A percentile compares a stretch with the other conserved stretches of the same genome.
Conservation (phyloP, 2,888 invertebrate species). For the Aelia acuminata region DNA sequence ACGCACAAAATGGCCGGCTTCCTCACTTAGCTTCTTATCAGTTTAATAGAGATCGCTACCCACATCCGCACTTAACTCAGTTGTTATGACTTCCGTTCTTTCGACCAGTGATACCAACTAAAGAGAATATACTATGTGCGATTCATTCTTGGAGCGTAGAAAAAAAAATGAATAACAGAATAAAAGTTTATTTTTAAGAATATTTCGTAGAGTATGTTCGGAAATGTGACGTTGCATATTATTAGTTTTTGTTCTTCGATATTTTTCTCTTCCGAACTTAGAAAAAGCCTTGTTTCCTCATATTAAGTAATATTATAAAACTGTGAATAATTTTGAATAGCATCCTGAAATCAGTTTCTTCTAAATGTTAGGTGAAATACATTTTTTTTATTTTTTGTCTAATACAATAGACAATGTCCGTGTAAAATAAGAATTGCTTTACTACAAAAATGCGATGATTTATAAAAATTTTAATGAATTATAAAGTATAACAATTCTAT, state of each 20-base stretch:
- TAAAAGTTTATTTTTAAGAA: neutral
- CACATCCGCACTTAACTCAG: conserved; percentile 46
- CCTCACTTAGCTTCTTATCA: conserved; percentile 40
- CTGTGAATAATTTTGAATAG: conserved; percentile 19
- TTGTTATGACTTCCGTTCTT: conserved; percentile 48
- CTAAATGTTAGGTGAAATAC: neutral
- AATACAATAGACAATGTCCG: neutral
- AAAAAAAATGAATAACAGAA: neutral
- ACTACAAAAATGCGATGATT: neutral
- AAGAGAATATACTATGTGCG: neutral
- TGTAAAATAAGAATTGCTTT: neutral
- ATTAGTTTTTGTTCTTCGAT: neutral
- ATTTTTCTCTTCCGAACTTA: neutral
- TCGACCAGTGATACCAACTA: neutral
- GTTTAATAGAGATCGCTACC: conserved; percentile 33
- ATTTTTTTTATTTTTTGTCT: neutral
- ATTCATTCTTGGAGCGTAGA: neutral
- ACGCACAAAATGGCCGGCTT: neutral
- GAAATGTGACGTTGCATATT: neutral
- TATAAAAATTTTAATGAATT: neutral
- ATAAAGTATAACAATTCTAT: too few relatives aligned
- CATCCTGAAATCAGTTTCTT: neutral
- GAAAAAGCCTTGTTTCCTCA: neutral
- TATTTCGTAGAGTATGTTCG: neutral
- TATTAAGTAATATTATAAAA: neutral